Conservation (phyloP, 2,797 vertebrate genomes). For the Pipistrellus pipistrellus region DNA sequence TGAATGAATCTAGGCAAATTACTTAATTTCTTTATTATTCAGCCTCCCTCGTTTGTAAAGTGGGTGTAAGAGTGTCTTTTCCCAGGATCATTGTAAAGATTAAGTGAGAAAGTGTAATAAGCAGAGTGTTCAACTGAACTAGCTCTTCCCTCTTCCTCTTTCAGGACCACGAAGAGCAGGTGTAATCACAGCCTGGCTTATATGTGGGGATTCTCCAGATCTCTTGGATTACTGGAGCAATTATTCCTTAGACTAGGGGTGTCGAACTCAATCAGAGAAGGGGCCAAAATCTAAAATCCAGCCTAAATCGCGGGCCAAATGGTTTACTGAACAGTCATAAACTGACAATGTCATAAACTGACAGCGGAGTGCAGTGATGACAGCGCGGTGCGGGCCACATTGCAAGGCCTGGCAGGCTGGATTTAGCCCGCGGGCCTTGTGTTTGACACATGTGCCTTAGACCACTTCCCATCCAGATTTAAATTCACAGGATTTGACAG, state of each 20-base stretch:
- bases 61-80: background rate
- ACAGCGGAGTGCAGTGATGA: too few species aligned
- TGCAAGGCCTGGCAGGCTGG: too few species aligned
- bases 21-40: background rate
- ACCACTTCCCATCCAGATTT: background rate
- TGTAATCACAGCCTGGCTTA: background rate
- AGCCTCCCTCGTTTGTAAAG: background rate
- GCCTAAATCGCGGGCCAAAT: too few species aligned
- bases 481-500: slow-evolving; percentile 6
- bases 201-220: background rate
- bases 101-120: background rate
- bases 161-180: background rate
- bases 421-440: too few species aligned
- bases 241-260: background rate
- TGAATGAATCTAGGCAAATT: background rate
- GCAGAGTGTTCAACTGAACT: background rate
- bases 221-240: background rate
- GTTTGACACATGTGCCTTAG: too few species aligned
- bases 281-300: too few species aligned
- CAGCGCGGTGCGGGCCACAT: too few species aligned
- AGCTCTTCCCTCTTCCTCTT: background rate
- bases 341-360: too few species aligned
- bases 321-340: too few species aligned
- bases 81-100: background rate
- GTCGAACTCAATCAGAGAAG: too few species aligned